phyloP scores from a whole-genome alignment of 1,140 invertebrate genomes.

The Rhagoletis pomonella region DNA sequence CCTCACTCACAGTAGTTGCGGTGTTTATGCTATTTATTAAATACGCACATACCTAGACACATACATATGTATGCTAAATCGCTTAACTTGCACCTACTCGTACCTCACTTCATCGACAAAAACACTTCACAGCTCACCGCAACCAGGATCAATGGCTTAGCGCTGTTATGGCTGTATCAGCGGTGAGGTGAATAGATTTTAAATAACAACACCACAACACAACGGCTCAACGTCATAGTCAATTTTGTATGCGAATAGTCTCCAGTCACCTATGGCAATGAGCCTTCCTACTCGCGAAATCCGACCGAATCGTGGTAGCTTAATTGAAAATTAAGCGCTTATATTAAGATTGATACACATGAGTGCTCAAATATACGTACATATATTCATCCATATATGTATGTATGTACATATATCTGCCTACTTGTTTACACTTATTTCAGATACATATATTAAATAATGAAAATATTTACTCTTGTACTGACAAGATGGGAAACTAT shows the following conservation, averaged over 20 bases:
- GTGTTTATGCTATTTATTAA: too few species aligned
- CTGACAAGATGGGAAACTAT: too few species aligned
- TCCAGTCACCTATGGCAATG: background rate
- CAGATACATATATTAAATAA: too few species aligned
- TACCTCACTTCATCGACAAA: background rate
- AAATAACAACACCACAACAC: background rate
- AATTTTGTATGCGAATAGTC: background rate
- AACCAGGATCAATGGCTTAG: background rate
- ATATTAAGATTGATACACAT: background rate
- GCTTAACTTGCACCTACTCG: background rate
- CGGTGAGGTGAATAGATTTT: slow-evolving; percentile 1
- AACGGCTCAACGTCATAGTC: background rate
- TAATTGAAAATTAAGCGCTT: background rate
- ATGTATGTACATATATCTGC: too few species aligned
- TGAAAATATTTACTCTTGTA: too few species aligned
- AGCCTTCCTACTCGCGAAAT: background rate
- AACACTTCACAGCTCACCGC: background rate
- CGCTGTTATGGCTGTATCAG: slow-evolving; percentile 9
- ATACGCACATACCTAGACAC: background rate
- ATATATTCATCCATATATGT: background rate
- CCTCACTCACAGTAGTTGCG: too few species aligned
- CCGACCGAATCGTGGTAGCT: background rate
- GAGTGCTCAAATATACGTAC: background rate
- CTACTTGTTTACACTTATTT: too few species aligned
- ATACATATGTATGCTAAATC: background rate